Evolutionary conservation across 2,113 vertebrate genomes (phyloP), one percentile per base, ranked within the genome.

Genomic region (Mus pahari): DNA sequence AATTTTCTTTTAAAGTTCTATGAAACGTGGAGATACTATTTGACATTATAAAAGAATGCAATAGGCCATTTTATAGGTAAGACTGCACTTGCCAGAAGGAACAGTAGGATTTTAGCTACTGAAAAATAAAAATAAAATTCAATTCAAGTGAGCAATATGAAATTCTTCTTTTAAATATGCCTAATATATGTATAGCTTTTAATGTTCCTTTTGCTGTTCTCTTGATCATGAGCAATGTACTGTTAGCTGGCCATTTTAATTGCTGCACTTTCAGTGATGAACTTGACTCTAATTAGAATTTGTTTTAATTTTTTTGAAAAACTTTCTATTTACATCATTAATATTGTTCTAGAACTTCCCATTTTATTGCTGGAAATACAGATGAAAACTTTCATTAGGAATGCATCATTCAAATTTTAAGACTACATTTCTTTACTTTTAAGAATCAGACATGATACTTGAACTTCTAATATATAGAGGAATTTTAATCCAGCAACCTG

Each of bases 41-140:
- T 89, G 77, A 89, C 78, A 92, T 82, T 62, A 68, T 90, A 92
- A 50, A 73, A 74, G 90, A 88, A 87, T 86, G 16, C 73, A 92
- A 90, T 70, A 79, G n/a, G 92, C 42, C 24, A 22, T 13, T 81
- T 92, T 92, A 90, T 19, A 74, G 91, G 50, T 82, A 94, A 89
- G 86, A 77, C 26, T 90, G 1, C 5, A 50, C 55, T 97, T 3
- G 45, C 45, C 45, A 48, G 45, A 7, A 48, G 7, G 45, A 48
- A 48, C 45, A 48, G 24, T 45, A 62, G 58, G 42, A 71, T 92
- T 96, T 78, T 86, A 22, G 77, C 45, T 74, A 73, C 55, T 91
- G 53, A 97, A 95, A 96, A 86, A 89, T n/a, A 58, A 78, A 77
- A 92, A 94, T 81, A 94, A 89, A 90, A 89, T 94, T 90, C 68